Evolutionary conservation across 2,888 invertebrate species (phyloP).

Genomic region (Matsumyia berberina): DNA sequence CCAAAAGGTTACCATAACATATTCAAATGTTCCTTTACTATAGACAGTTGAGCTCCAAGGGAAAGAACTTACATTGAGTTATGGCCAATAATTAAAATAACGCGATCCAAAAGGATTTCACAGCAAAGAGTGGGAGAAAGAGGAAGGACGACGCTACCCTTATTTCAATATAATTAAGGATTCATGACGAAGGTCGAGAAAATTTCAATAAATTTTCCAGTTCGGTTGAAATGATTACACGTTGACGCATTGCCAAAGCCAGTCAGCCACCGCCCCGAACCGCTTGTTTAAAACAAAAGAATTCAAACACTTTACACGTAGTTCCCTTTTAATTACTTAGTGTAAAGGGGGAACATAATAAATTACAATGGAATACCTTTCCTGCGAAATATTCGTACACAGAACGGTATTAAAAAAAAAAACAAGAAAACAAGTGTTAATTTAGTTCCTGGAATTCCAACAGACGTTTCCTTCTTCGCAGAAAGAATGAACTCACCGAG

Average conservation of each 20-base stretch:
- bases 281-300: conserved; percentile 43
- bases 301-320: conserved; percentile 71
- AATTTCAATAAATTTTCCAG: conserved; percentile 69
- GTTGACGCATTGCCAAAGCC: conserved; percentile 40
- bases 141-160: conserved; percentile 31
- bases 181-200: conserved; percentile 70
- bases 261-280: not conserved
- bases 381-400: conserved; percentile 42
- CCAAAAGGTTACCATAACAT: not conserved
- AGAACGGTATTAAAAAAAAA: conserved; percentile 35
- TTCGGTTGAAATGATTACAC: conserved; percentile 70
- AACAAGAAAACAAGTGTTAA: conserved; percentile 35
- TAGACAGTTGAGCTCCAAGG: not conserved
- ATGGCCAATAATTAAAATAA: conserved; percentile 62
- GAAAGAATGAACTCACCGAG: conserved; percentile 23
- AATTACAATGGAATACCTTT: conserved; percentile 69
- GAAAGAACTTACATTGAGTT: conserved; percentile 28
- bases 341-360: conserved; percentile 53
- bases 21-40: not conserved
- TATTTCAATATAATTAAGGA: conserved; percentile 72
- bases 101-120: conserved; percentile 41
- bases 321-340: conserved; percentile 63
- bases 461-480: conserved; percentile 42
- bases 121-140: not conserved
- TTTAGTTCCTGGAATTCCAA: conserved; percentile 63